Evolutionary conservation across 1,140 invertebrate genomes (phyloP).

Genomic region (Caenorhabditis elegans): DNA sequence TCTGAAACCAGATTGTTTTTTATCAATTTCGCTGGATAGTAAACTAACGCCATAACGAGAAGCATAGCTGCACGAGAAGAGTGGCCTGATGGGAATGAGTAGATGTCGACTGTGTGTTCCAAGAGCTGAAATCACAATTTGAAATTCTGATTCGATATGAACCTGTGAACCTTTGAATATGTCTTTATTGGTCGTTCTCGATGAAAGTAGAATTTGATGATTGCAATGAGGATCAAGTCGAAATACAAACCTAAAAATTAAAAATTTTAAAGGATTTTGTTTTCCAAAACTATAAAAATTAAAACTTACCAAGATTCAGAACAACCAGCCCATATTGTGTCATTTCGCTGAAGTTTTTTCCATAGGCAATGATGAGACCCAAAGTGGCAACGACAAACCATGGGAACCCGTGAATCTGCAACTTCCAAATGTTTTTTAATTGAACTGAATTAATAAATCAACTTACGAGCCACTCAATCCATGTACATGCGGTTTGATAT

Average conservation of each 20-base stretch:
- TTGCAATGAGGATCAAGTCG: slow-evolving; percentile 80
- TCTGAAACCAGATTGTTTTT: slow-evolving; percentile 11
- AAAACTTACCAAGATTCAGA: slow-evolving; percentile 45
- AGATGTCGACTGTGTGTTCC: slow-evolving; percentile 79
- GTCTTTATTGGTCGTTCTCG: slow-evolving; percentile 75
- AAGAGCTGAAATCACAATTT: slow-evolving; percentile 70
- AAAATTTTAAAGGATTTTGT: too few species aligned
- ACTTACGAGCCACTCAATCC: neutral
- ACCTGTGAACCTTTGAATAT: slow-evolving; percentile 70
- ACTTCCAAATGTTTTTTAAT: neutral
- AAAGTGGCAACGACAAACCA: slow-evolving; percentile 45
- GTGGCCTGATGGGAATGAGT: slow-evolving; percentile 93
- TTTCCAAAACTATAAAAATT: too few species aligned
- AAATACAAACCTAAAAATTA: slow-evolving; percentile 77
- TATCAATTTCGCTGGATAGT: too few species aligned
- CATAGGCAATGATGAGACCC: slow-evolving; percentile 12
- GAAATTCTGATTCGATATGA: too few species aligned
- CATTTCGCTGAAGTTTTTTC: slow-evolving; percentile 32
- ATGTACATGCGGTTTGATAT: neutral
- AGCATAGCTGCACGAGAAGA: slow-evolving; percentile 81
- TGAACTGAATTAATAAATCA: neutral
- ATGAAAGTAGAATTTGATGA: slow-evolving; percentile 79
- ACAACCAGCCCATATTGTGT: slow-evolving; percentile 40
- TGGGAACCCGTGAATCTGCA: slow-evolving; percentile 53
- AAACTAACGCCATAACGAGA: slow-evolving; percentile 67